These are phyloP conservation scores for Cheilinus undulatus DNA, from an alignment of 2,113 vertebrate species.

Conservation along the genomic window DNA sequence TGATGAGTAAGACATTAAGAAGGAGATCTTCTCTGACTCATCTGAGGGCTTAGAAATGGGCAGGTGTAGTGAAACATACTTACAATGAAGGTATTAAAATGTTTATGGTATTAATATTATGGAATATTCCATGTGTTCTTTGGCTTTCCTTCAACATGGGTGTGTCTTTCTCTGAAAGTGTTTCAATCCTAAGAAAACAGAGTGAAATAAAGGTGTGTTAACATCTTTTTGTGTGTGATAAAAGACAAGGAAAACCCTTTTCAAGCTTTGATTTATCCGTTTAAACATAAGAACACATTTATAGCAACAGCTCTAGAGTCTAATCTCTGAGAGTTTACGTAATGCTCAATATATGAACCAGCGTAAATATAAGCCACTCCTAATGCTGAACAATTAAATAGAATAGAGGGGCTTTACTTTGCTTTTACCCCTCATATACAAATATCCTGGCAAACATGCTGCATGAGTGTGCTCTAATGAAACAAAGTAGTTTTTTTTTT, in stretches of 20 bases:
- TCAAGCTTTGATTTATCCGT: neutral
- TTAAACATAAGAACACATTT: neutral
- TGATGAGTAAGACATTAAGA: slow-evolving; percentile 8
- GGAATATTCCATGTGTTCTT: slow-evolving; percentile 39
- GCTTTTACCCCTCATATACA: too few relatives aligned
- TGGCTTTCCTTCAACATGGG: slow-evolving; percentile 33
- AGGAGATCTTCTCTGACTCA: slow-evolving; percentile 8
- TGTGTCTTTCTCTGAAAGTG: slow-evolving; percentile 31
- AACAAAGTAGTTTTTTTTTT: too few relatives aligned
- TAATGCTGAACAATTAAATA: too few relatives aligned
- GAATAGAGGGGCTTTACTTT: too few relatives aligned
- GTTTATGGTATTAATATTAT: neutral
- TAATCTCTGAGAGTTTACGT: too few relatives aligned
- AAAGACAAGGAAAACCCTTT: neutral
- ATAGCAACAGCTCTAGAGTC: neutral
- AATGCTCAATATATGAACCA: too few relatives aligned
- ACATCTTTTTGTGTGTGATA: slow-evolving; percentile 3
- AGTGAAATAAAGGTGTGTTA: slow-evolving; percentile 46
- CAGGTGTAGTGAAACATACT: neutral
- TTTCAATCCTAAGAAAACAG: slow-evolving; percentile 23
- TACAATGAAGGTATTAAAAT: neutral
- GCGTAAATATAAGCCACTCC: too few relatives aligned
- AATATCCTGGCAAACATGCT: too few relatives aligned
- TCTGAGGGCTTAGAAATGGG: neutral
- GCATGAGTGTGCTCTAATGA: too few relatives aligned